Base-by-base conservation (phyloP, 2,797 vertebrate genomes). In the Smutsia gigantea region DNA sequence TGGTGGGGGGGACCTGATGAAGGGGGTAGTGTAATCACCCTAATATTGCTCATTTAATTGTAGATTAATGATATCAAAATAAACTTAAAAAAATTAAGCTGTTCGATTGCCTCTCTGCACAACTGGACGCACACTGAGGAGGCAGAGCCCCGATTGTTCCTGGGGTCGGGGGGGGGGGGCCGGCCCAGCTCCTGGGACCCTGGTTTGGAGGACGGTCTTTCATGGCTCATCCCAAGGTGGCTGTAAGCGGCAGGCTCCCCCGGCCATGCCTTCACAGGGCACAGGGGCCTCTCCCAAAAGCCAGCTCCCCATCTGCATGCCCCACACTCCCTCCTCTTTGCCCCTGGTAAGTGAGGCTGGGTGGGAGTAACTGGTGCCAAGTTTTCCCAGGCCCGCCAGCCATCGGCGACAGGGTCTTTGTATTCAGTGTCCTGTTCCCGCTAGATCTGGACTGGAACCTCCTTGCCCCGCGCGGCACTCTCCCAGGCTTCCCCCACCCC, bases 401-500 rank as follows among this genome's bases (percentile, higher is more conserved):
- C 37, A 6, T 13, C 61, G 5, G 7, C 11, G 3, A 7, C 5
- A 1, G 49, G 37, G 21, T 4, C 71, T 75, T 7, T 4, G 34
- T 6, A 5, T 25, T 12, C 64, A 23, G 23, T 0, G 6, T 46
- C 29, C 15, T 18, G 3, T 1, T 3, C 77, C n/a, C 53, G 2
- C 42, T 2, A 9, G 29, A 55, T 42, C 39, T 34, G 1, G 29
- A 11, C 0, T 2, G 86, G 49, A n/a, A 3, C 9, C 74, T 53
- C 74, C 63, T 17, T 18, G 63, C 57, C 1, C 1, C 1, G 39
- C 46, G 46, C 0, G 0, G n/a, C 42, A 2, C 39, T 14, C 39
- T 83, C 23, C 0, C 0, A 63, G 90, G 29, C 51, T 74, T 39
- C 12, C 15, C 46, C 37, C 37, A 49, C 66, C 2, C 7, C 39